phyloP scores from a whole-genome alignment of 23 tunicate species.

The Diplosoma virens region DNA sequence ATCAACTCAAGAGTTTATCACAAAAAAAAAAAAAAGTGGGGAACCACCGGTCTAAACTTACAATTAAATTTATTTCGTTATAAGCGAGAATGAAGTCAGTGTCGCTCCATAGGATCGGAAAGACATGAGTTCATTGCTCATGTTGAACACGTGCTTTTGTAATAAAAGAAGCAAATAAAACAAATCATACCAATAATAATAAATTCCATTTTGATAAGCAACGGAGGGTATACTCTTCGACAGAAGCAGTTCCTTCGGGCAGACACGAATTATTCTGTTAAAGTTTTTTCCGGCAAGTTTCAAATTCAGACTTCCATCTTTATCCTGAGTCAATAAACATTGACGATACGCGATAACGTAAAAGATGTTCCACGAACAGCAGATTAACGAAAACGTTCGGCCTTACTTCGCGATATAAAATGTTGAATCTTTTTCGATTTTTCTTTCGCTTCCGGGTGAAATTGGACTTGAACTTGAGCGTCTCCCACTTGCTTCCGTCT shows the following conservation, averaged over 20 bases:
- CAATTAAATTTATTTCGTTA: no score
- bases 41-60: no score
- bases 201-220: conserved; percentile 46
- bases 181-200: conserved; percentile 46
- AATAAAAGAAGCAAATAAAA: no score
- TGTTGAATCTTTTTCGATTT: conserved; percentile 29
- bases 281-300: conserved; percentile 1
- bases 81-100: no score
- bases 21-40: no score
- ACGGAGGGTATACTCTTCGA: conserved; percentile 31
- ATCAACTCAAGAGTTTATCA: no score
- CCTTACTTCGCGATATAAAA: conserved; percentile 31
- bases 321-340: neutral
- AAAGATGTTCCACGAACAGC: neutral
- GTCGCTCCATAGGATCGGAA: no score
- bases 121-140: no score
- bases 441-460: conserved; percentile 39
- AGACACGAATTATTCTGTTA: conserved; percentile 34
- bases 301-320: neutral
- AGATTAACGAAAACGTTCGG: neutral
- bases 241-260: conserved; percentile 17
- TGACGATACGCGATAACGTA: neutral
- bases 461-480: conserved; percentile 10
- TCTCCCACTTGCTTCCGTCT: conserved; percentile 52
- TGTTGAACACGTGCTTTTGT: no score